phyloP scores from a whole-genome alignment of 2,113 vertebrate species.

The Heterocephalus glaber region DNA sequence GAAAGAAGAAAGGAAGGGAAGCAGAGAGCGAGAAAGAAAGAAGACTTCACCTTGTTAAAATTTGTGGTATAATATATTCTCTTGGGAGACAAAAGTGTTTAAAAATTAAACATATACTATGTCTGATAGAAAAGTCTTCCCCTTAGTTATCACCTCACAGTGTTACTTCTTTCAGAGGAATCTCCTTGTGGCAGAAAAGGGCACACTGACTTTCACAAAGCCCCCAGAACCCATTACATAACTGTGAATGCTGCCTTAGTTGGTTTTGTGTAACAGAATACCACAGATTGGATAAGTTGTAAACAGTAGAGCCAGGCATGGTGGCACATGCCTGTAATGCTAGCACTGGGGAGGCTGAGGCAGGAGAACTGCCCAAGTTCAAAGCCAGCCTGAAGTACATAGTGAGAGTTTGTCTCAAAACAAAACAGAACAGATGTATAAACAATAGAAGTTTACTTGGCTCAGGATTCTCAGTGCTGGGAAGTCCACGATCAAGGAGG shows the following conservation, averaged over 20 bases:
- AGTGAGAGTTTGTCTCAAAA: neutral
- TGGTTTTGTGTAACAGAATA: neutral
- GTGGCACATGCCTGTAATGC: neutral
- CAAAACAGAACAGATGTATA: neutral
- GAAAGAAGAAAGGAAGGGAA: neutral
- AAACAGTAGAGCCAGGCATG: neutral
- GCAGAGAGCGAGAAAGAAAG: neutral
- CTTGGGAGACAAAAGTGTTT: neutral
- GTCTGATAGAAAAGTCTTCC: conserved; percentile 15
- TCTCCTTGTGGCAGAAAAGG: neutral
- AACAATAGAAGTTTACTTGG: neutral
- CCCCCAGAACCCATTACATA: neutral
- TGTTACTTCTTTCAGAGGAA: neutral
- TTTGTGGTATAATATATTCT: neutral
- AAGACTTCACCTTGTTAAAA: neutral
- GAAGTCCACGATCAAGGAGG: neutral
- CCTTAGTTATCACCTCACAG: neutral
- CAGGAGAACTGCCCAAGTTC: neutral
- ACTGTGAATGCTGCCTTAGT: neutral
- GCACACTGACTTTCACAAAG: neutral
- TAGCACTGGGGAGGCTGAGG: neutral
- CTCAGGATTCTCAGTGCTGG: neutral
- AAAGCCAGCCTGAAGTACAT: neutral
- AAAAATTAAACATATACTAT: neutral
- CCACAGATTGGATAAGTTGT: neutral